Percentiles rank a stretch among this genome's conserved stretches.
Conservation (phyloP, 2,888 invertebrate species). For the Dilophus febrilis region DNA sequence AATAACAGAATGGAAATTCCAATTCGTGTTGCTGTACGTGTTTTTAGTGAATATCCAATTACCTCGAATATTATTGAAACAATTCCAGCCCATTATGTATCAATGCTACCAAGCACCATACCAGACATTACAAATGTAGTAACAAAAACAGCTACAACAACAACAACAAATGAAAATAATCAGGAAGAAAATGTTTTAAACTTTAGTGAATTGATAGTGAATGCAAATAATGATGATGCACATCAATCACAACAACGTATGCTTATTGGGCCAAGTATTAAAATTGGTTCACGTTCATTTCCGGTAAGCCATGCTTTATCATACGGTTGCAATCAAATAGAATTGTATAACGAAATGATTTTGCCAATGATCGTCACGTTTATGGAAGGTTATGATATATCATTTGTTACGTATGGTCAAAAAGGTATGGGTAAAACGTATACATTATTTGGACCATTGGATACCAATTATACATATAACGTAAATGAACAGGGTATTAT, state of each 20-base stretch:
- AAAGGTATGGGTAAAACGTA: slow-evolving; percentile 52
- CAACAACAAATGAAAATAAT: background rate
- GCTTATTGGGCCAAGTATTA: background rate
- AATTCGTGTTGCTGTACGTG: slow-evolving; percentile 52
- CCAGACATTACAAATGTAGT: background rate
- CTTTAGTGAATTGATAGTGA: background rate
- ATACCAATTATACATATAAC: slow-evolving; percentile 39
- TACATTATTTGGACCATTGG: slow-evolving; percentile 53
- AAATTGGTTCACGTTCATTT: slow-evolving; percentile 25
- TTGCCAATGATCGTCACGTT: slow-evolving; percentile 48
- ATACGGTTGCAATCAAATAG: slow-evolving; percentile 41
- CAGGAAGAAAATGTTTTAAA: background rate
- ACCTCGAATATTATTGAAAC: slow-evolving; percentile 24
- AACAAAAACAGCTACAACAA: background rate
- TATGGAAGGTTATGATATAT: slow-evolving; percentile 59
- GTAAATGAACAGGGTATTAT: slow-evolving; percentile 51
- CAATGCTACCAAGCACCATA: background rate
- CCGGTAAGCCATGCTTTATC: slow-evolving; percentile 39
- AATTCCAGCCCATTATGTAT: background rate
- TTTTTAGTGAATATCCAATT: slow-evolving; percentile 41
- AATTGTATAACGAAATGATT: slow-evolving; percentile 45
- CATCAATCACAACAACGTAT: background rate
- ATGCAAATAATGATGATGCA: background rate
- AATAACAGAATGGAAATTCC: slow-evolving; percentile 44
- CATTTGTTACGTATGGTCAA: slow-evolving; percentile 52